phyloP scores from a whole-genome alignment of 2,797 vertebrate species.

The Gila robusta region DNA sequence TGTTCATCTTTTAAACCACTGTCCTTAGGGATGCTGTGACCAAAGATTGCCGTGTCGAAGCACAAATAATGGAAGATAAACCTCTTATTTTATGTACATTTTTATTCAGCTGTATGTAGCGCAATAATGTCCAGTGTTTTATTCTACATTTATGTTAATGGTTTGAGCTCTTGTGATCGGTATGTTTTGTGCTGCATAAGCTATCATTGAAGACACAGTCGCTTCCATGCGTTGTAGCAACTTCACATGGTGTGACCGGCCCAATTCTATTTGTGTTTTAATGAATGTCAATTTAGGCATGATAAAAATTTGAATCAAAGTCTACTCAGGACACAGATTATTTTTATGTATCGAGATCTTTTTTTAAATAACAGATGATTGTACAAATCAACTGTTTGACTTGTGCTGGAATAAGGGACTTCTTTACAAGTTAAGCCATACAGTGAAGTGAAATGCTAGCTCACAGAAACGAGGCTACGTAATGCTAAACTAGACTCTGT shows the following conservation, averaged over 20 bases:
- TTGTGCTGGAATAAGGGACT: constrained; percentile 51
- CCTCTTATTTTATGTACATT: constrained; percentile 14
- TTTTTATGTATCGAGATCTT: constrained; percentile 48
- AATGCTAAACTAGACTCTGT: constrained; percentile 11
- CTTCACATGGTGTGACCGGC: neutral
- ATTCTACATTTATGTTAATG: neutral
- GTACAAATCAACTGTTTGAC: constrained; percentile 40
- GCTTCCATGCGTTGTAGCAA: neutral
- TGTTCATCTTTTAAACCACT: constrained; percentile 22
- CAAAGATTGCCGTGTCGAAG: constrained; percentile 43
- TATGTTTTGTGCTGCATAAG: constrained; percentile 20
- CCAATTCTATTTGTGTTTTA: constrained; percentile 27
- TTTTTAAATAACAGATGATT: constrained; percentile 25
- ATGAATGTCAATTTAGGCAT: constrained; percentile 28
- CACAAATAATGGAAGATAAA: constrained; percentile 51
- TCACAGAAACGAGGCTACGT: constrained; percentile 2
- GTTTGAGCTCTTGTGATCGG: constrained; percentile 20
- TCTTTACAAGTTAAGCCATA: constrained; percentile 51
- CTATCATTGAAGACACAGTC: constrained; percentile 19
- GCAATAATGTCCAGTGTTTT: constrained; percentile 10
- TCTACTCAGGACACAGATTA: constrained; percentile 58
- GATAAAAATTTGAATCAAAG: constrained; percentile 42
- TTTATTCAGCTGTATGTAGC: constrained; percentile 3
- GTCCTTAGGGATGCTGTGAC: constrained; percentile 38
- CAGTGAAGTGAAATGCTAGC: neutral